Percentiles rank a stretch among this genome's conserved stretches.
Evolutionary conservation across 2,797 vertebrate species (phyloP).

Genomic region (Passerculus sandwichensis): DNA sequence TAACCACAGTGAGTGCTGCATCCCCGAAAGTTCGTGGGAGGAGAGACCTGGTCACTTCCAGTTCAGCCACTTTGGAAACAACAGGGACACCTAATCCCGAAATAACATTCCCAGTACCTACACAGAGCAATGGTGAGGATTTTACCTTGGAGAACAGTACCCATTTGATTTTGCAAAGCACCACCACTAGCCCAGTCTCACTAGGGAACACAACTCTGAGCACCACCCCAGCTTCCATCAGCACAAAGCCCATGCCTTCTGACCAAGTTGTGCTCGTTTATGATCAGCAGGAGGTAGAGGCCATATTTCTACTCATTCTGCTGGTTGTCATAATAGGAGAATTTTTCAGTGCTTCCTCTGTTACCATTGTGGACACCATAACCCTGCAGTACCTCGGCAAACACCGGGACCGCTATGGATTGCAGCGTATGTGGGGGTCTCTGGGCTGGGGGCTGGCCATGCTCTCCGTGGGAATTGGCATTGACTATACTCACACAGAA

Average conservation of each 20-base stretch:
- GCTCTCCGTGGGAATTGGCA: slow-evolving; percentile 95
- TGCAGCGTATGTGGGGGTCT: slow-evolving; percentile 98
- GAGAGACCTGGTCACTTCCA: slow-evolving; percentile 54
- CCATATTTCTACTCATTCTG: slow-evolving; percentile 92
- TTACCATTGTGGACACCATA: slow-evolving; percentile 96
- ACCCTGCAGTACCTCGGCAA: slow-evolving; percentile 94
- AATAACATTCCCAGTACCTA: neutral
- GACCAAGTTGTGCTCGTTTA: slow-evolving; percentile 78
- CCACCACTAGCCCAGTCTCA: neutral
- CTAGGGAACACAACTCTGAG: neutral
- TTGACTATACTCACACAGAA: slow-evolving; percentile 88
- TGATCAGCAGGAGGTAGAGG: slow-evolving; percentile 87
- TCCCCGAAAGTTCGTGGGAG: slow-evolving; percentile 46
- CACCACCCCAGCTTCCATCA: slow-evolving; percentile 11
- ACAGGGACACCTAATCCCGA: neutral
- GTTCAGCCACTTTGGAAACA: neutral
- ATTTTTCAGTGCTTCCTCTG: slow-evolving; percentile 96
- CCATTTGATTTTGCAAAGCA: slow-evolving; percentile 14
- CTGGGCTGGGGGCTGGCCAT: slow-evolving; percentile 97
- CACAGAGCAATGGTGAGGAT: neutral
- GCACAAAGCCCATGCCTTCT: slow-evolving; percentile 56
- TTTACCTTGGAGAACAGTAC: slow-evolving; percentile 28
- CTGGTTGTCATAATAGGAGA: slow-evolving; percentile 95
- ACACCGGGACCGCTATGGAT: slow-evolving; percentile 92
- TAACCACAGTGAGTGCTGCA: neutral